Base-by-base conservation (phyloP, 2,113 vertebrate genomes). In the Drymodes brunneopygia region DNA sequence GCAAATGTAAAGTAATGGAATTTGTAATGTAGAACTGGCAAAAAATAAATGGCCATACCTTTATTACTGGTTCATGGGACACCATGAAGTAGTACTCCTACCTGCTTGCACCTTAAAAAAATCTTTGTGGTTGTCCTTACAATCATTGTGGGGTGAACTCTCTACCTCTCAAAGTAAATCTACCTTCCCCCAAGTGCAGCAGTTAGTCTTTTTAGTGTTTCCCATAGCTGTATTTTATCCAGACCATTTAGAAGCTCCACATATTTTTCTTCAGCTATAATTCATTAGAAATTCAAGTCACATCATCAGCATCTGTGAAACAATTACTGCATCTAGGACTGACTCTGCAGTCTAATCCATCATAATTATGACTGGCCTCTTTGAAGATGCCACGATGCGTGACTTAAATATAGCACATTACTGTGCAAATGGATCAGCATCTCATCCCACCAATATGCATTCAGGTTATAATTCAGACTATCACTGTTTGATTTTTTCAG, bases 331-430 rank as follows among this genome's bases (percentile, higher is more conserved):
- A 96, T 70, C 96, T 79, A 97, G 97, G 96, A 96, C 98, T 96
- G 97, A 98, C 97, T 98, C 98, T 92, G 98, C 98, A 98, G 98
- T 98, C 98, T 98, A 98, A 99, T 99, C 98, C 98, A 98, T 99
- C 98, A 98, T 98, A 98, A 98, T 98, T 98, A 98, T 98, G 97
- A 98, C 97, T 96, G 95, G 97, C 94, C 96, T 98, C 97, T 97
- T 97, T 98, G 97, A 98, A 98, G 98, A 98, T 94, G 97, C 97
- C 92, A 86, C 17, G 75, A 97, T 97, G 97, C 93, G 71, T 98
- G 97, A 97, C 97, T 97, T 97, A 97, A 97, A 97, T 98, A 97
- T 97, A 98, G 97, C 96, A 96, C 95, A 98, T 98, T 97, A 97
- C 96, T 90, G 96, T 97, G 97, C 97, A 97, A 98, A 98, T 96